Conservation (phyloP, 2,797 vertebrate species). For the Pangasius djambal region DNA sequence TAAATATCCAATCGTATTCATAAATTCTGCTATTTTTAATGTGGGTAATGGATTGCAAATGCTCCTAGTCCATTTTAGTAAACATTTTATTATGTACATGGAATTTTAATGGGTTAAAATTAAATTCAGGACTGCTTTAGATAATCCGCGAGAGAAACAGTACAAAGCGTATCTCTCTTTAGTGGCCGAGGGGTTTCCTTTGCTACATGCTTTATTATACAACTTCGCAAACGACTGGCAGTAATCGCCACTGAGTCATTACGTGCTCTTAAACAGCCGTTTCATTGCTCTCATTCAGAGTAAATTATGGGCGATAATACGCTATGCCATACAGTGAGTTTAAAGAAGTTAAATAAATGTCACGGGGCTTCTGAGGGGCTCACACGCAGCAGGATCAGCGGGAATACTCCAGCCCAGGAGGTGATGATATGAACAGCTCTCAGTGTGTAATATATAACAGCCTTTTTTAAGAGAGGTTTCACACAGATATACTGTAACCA, state of each 20-base stretch:
- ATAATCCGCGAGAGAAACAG: not conserved
- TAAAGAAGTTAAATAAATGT: constrained; percentile 34
- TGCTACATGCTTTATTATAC: not conserved
- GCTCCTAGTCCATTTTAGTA: not conserved
- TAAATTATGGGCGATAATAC: not conserved
- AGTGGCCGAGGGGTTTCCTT: not conserved
- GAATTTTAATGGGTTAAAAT: not conserved
- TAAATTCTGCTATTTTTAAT: not conserved
- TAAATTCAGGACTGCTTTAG: not conserved
- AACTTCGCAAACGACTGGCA: not conserved
- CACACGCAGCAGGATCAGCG: not conserved
- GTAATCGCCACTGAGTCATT: constrained; percentile 3
- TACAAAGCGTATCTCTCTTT: too few species aligned
- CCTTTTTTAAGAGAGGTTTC: too few species aligned
- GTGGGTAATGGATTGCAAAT: not conserved
- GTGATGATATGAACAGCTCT: not conserved
- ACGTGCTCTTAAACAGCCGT: constrained; percentile 17
- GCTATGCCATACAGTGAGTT: not conserved
- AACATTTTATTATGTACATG: not conserved
- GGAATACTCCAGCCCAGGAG: not conserved
- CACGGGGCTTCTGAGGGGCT: not conserved
- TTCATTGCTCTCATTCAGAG: constrained; percentile 9
- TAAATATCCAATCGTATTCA: not conserved
- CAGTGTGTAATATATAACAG: not conserved
- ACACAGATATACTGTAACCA: not conserved